These are phyloP conservation scores for Cryptotis parvus DNA, from an alignment of 2,113 vertebrate species.

Conservation along the genomic window DNA sequence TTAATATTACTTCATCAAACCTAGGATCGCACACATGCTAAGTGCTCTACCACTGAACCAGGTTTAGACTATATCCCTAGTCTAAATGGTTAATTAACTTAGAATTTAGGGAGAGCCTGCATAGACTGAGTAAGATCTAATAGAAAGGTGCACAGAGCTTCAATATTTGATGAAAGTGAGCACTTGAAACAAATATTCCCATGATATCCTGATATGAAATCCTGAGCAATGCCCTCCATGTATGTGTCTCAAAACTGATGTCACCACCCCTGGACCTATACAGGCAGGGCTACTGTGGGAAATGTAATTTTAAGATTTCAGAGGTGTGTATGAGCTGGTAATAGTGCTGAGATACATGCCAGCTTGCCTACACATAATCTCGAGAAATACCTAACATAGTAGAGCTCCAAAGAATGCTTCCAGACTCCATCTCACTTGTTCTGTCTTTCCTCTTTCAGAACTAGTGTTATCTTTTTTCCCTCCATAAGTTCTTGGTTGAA, in stretches of 20 bases:
- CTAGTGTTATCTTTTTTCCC: neutral
- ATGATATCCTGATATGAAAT: neutral
- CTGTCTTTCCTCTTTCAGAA: neutral
- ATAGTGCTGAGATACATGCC: neutral
- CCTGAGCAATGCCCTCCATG: neutral
- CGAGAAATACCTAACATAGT: neutral
- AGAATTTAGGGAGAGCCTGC: neutral
- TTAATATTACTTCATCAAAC: neutral
- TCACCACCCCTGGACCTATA: neutral
- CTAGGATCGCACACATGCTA: too few relatives aligned
- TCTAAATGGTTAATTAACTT: too few relatives aligned
- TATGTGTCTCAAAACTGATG: neutral
- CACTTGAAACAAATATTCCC: neutral
- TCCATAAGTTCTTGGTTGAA: neutral
- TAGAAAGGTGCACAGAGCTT: neutral
- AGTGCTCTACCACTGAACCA: too few relatives aligned
- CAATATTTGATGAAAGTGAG: neutral
- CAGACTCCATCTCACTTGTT: neutral
- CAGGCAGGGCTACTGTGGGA: neutral
- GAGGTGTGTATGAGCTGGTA: neutral
- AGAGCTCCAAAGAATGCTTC: neutral
- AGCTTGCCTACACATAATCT: neutral
- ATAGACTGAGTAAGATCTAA: neutral
- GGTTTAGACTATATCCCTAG: too few relatives aligned
- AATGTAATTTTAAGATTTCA: conserved; percentile 2